phyloP scores from a whole-genome alignment of 2,797 vertebrate species.

The Sebastolobus alascanus region DNA sequence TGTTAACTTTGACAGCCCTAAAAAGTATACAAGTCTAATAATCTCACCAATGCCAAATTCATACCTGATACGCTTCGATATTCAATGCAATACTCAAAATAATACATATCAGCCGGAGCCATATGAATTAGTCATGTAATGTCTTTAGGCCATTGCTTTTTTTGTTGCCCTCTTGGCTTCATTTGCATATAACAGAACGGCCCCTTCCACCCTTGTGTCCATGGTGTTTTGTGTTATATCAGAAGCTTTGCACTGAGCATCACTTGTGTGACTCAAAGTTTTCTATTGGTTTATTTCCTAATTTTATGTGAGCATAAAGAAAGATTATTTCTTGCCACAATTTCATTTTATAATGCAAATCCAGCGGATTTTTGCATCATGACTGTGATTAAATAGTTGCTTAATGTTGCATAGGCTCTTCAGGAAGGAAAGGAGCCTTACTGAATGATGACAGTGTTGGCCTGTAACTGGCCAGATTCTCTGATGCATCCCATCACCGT shows the following conservation, averaged over 20 bases:
- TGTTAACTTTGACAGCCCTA: too few species aligned
- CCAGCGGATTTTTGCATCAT: conserved; percentile 32
- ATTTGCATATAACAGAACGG: background rate
- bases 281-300: background rate
- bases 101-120: background rate
- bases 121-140: background rate
- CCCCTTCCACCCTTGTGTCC: background rate
- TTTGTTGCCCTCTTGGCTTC: background rate
- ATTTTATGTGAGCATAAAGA: background rate
- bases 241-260: background rate
- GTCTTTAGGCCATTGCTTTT: background rate
- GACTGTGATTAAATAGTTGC: conserved; percentile 18
- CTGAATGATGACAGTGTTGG: conserved; percentile 16
- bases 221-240: background rate
- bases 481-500: conserved; percentile 12
- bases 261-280: background rate
- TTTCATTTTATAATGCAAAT: background rate
- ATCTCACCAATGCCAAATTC: background rate
- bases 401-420: conserved; percentile 18
- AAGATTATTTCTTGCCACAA: background rate
- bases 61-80: background rate
- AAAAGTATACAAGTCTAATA: background rate
- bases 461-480: background rate
- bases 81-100: background rate
- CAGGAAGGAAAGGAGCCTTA: background rate